Percentiles rank a stretch among this genome's conserved stretches.
phyloP scores from a whole-genome alignment of 1,140 invertebrate species.

The Lepeophtheirus salmonis region DNA sequence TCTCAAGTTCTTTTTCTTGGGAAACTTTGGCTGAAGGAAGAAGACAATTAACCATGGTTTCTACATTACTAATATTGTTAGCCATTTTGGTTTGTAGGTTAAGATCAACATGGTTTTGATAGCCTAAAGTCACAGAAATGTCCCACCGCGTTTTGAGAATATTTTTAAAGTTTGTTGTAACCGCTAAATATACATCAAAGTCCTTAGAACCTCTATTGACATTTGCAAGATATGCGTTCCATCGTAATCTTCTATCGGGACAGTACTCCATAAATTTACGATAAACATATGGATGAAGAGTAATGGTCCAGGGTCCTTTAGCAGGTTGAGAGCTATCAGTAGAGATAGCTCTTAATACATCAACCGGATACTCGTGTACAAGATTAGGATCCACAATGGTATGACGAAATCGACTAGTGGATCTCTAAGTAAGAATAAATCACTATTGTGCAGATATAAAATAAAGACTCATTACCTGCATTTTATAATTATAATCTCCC shows the following conservation, averaged over 20 bases:
- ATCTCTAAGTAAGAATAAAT: slow-evolving; percentile 26
- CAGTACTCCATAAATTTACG: slow-evolving; percentile 58
- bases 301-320: slow-evolving; percentile 58
- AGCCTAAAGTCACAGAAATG: slow-evolving; percentile 57
- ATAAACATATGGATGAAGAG: slow-evolving; percentile 46
- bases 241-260: slow-evolving; percentile 48
- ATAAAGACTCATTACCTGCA: slow-evolving; percentile 32
- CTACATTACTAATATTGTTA: slow-evolving; percentile 52
- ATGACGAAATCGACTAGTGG: slow-evolving; percentile 42
- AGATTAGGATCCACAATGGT: slow-evolving; percentile 41
- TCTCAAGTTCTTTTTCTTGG: slow-evolving; percentile 51
- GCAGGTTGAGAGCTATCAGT: slow-evolving; percentile 36
- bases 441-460: slow-evolving; percentile 27
- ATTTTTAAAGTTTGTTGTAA: slow-evolving; percentile 51
- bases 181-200: slow-evolving; percentile 42
- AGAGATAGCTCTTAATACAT: slow-evolving; percentile 44
- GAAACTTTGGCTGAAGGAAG: slow-evolving; percentile 37
- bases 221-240: slow-evolving; percentile 59
- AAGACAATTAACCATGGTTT: slow-evolving; percentile 47
- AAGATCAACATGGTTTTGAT: slow-evolving; percentile 54
- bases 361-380: slow-evolving; percentile 50
- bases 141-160: slow-evolving; percentile 43
- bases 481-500: slow-evolving; percentile 28
- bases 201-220: slow-evolving; percentile 45
- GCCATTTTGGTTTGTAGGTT: slow-evolving; percentile 91